Conservation (phyloP, 2,113 vertebrate species). For the Centropus unirufus region DNA sequence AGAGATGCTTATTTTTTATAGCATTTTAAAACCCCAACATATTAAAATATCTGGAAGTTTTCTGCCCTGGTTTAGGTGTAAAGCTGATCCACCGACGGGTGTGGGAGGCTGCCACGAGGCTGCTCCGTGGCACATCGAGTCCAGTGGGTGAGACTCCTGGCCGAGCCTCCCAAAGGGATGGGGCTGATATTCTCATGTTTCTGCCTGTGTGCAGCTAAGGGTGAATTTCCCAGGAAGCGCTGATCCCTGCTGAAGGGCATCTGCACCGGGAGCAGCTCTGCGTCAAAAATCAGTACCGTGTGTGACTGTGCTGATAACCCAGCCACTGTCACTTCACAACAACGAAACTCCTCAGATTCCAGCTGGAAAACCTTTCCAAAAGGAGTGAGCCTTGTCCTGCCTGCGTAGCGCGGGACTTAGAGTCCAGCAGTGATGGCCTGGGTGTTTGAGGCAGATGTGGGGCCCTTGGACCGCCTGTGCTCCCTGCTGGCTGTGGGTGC, state of each 20-base stretch:
- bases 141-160: neutral
- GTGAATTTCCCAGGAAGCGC: neutral
- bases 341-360: neutral
- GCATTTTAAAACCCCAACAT: neutral
- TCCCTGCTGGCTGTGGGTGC: neutral
- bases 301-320: neutral
- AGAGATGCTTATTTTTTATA: neutral
- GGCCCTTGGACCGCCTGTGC: too few species aligned
- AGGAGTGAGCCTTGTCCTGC: accelerated
- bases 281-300: neutral
- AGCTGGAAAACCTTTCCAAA: neutral
- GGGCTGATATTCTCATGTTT: neutral
- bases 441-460: too few species aligned
- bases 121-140: accelerated
- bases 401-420: neutral
- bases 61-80: neutral
- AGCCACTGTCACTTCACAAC: neutral
- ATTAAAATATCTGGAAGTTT: neutral
- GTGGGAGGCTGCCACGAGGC: neutral
- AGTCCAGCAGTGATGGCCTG: neutral
- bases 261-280: neutral
- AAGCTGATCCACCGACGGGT: neutral
- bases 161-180: neutral
- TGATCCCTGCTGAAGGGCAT: neutral
- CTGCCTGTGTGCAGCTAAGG: neutral